These are phyloP conservation scores for Trichonephila clavipes DNA, from an alignment of 1,140 invertebrate species.

Conservation along the genomic window DNA sequence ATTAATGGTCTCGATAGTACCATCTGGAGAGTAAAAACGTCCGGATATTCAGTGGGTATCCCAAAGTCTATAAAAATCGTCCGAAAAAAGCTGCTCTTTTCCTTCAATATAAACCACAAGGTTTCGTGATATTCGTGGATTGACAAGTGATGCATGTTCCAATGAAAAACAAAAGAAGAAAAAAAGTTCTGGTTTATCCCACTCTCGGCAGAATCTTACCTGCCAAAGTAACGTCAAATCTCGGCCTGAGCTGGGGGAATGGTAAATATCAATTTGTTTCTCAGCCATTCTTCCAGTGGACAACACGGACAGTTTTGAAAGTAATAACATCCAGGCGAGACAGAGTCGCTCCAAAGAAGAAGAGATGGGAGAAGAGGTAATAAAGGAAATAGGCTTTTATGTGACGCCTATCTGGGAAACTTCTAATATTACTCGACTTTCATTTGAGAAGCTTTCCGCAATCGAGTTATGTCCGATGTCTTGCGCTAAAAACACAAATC, in stretches of 20 bases:
- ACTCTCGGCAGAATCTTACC: slow-evolving; percentile 6
- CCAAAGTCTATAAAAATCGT: slow-evolving; percentile 19
- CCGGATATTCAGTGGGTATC: neutral
- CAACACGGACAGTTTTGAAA: slow-evolving; percentile 33
- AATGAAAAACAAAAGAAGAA: neutral
- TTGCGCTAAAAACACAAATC: neutral
- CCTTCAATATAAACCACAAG: neutral
- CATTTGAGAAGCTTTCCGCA: slow-evolving; percentile 30
- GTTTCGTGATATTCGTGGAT: neutral
- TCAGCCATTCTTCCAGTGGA: slow-evolving; percentile 1
- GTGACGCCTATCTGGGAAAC: slow-evolving; percentile 25
- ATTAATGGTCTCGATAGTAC: slow-evolving; percentile 44
- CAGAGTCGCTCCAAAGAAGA: slow-evolving; percentile 23
- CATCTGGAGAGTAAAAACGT: neutral
- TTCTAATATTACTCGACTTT: slow-evolving; percentile 5
- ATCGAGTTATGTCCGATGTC: neutral
- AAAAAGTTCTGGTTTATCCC: slow-evolving; percentile 50
- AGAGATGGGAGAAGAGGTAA: slow-evolving; percentile 17
- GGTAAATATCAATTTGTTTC: slow-evolving; percentile 58
- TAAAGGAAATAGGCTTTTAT: slow-evolving; percentile 54
- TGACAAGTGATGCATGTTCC: slow-evolving; percentile 43
- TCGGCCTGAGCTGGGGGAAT: neutral
- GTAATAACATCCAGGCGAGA: slow-evolving; percentile 38
- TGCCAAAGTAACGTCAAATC: slow-evolving; percentile 51
- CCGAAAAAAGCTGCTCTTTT: neutral